phyloP scores from a whole-genome alignment of 2,888 invertebrate genomes.

The Uloborus plumipes region DNA sequence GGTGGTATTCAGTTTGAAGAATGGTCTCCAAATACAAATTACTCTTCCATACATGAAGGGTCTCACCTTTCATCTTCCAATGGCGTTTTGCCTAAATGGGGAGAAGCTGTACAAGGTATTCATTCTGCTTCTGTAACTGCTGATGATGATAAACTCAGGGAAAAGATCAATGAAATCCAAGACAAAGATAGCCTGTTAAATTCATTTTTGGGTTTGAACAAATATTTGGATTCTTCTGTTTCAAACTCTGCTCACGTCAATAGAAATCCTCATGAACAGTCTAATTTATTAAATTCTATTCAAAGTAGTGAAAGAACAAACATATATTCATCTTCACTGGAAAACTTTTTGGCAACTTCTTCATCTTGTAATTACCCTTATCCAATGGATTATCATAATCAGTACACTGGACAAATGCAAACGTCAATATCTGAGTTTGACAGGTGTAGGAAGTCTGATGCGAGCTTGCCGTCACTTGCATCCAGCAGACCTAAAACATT shows the following conservation, averaged over 20 bases:
- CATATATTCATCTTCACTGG: conserved; percentile 46
- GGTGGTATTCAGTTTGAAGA: conserved; percentile 44
- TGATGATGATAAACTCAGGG: conserved; percentile 50
- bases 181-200: conserved; percentile 55
- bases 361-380: conserved; percentile 53
- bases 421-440: conserved; percentile 35
- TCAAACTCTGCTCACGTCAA: conserved; percentile 27
- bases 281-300: conserved; percentile 22
- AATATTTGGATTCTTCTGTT: conserved; percentile 28
- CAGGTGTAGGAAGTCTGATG: conserved; percentile 34
- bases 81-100: conserved; percentile 23
- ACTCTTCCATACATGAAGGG: conserved; percentile 23
- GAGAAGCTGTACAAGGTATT: conserved; percentile 23
- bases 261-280: conserved; percentile 25
- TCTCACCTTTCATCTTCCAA: conserved; percentile 40
- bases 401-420: conserved; percentile 54
- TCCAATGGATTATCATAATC: conserved; percentile 50
- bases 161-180: conserved; percentile 52
- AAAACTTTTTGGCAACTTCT: conserved; percentile 50
- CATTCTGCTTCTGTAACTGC: conserved; percentile 13
- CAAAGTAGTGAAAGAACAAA: conserved; percentile 27
- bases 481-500: conserved; percentile 42
- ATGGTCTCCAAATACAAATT: conserved; percentile 54
- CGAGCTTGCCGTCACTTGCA: conserved; percentile 29
- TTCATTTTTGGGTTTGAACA: conserved; percentile 46